Conservation (phyloP, 2,797 vertebrate species). For the Balearica regulorum region DNA sequence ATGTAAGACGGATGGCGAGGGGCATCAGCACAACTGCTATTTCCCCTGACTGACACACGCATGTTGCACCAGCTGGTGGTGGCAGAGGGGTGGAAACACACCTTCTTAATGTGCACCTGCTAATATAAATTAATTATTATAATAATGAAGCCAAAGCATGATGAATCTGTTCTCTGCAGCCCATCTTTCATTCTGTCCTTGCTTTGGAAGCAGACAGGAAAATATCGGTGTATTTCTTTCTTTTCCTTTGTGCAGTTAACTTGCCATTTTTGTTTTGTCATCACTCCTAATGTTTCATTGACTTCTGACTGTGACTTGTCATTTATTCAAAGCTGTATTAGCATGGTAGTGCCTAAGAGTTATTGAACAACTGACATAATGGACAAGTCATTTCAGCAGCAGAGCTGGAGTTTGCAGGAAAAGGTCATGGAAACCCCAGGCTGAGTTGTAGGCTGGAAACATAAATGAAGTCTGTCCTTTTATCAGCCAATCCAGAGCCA, state of each 20-base stretch:
- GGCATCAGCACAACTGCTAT: not conserved
- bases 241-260: not conserved
- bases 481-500: not conserved
- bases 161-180: conserved; percentile 12
- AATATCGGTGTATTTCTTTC: not conserved
- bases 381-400: not conserved
- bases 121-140: conserved; percentile 61
- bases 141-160: not conserved
- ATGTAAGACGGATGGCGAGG: not conserved
- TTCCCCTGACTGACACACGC: not conserved
- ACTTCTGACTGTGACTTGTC: conserved; percentile 2
- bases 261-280: conserved; percentile 32
- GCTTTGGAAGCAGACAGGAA: not conserved
- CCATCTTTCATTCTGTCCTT: not conserved
- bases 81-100: conserved; percentile 46
- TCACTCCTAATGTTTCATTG: not conserved
- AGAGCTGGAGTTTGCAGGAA: not conserved
- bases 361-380: not conserved
- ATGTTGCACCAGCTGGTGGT: conserved; percentile 48
- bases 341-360: not conserved
- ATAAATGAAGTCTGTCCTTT: not conserved
- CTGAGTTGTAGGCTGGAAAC: not conserved
- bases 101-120: conserved; percentile 40
- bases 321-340: not conserved
- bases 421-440: not conserved